Base-by-base conservation (phyloP, 2,797 vertebrate species). In the Melanotaenia nigrans region DNA sequence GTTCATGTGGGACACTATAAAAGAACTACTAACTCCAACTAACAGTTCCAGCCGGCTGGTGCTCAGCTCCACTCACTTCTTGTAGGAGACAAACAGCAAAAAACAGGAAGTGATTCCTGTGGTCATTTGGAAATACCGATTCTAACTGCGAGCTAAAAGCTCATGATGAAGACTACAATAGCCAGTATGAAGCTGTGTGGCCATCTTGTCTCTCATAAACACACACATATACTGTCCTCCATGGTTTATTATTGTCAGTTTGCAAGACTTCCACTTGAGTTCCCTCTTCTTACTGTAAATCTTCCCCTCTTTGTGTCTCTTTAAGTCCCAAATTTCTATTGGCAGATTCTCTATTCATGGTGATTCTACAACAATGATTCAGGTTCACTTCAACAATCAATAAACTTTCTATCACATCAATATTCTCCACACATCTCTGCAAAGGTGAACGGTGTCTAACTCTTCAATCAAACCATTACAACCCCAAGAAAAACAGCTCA, bases 1-100 rank as follows among this genome's bases (percentile, higher is more conserved):
- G 80, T 84, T 82, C 85, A 90, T 77, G 57, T 80, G 87, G 90
- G 87, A 91, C 87, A 85, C 79, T 80, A 64, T 63, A 77, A 81
- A 91, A 79, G 47, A 90, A 87, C 89, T 90, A 92, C 92, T 91
- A 90, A 92, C 92, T 86, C 81, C 87, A 73, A 91, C 90, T 92
- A 92, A 92, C 91, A 89, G 90, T 88, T 91, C 85, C 86, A 87
- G 89, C 84, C 72, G 70, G 86, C 89, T 92, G 90, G 85, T 82
- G 90, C 87, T 86, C 86, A 71, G 81, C 87, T 89, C 70, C 64
- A 73, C 68, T 77, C 82, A 73, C 68, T 76, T 82, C 67, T 70
- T 30, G 20, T 65, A 59, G 86, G 78, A 88, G 83, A 58, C 70
- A 79, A 82, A 77, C 79, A 78, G 77, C 70, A 57, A 72, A 75